Evolutionary conservation across 2,797 vertebrate genomes (phyloP).

Genomic region (Cryptoblepharus egeriae): DNA sequence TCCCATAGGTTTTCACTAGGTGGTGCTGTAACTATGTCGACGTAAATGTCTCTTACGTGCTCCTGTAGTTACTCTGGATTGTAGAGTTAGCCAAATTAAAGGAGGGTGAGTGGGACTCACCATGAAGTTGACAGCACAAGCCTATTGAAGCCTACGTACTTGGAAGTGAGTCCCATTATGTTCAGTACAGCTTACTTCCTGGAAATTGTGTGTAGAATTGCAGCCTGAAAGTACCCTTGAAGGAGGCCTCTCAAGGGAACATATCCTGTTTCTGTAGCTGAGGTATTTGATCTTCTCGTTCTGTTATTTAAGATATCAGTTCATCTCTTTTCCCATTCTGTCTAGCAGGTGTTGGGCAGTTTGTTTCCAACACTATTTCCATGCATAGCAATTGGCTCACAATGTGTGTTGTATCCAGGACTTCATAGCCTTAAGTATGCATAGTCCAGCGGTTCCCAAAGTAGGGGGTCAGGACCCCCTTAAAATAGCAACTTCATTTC

Average conservation of each 20-base stretch:
- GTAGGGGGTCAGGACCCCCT: too few species aligned
- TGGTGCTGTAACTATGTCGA: too few species aligned
- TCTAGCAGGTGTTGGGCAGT: conserved; percentile 15
- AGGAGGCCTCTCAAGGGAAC: not conserved
- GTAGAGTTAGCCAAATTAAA: not conserved
- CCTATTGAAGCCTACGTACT: too few species aligned
- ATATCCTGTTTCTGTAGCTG: conserved; percentile 26
- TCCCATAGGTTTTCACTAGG: too few species aligned
- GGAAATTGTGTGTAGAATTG: too few species aligned
- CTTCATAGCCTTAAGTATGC: not conserved
- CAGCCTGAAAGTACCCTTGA: not conserved
- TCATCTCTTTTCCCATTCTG: conserved; percentile 9
- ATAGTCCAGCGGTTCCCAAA: too few species aligned
- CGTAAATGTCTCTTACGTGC: too few species aligned
- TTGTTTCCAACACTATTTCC: conserved; percentile 19
- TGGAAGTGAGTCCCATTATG: too few species aligned
- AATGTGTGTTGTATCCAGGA: not conserved
- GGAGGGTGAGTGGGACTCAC: not conserved
- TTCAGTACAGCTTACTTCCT: too few species aligned
- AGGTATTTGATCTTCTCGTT: conserved; percentile 22
- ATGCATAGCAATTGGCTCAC: not conserved
- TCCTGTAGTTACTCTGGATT: too few species aligned
- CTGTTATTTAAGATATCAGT: conserved; percentile 25
- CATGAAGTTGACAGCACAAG: not conserved
- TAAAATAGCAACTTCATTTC: too few species aligned